Evolutionary conservation across 2,888 invertebrate genomes (phyloP).

Genomic region (Hirtodrosophila cameraria): DNA sequence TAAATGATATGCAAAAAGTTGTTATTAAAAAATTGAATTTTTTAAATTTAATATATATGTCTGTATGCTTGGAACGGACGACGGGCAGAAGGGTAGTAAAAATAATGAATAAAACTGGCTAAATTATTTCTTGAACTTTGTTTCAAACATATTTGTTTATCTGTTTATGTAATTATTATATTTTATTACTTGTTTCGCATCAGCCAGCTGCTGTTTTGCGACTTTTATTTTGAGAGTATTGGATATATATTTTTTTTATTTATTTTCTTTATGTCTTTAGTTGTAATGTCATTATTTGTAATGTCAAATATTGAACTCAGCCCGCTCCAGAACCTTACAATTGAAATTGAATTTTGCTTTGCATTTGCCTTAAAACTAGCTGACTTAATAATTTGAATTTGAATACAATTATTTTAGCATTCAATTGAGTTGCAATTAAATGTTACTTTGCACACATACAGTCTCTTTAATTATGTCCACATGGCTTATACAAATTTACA

Average conservation of each 20-base stretch:
- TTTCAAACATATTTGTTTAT: no score
- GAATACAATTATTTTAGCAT: constrained; percentile 20
- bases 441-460: constrained; percentile 73
- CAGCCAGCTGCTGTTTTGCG: constrained; percentile 47
- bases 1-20: constrained; percentile 54
- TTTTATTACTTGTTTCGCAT: background rate
- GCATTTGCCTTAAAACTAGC: constrained; percentile 11
- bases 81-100: constrained; percentile 4
- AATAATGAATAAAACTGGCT: background rate
- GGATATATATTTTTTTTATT: background rate
- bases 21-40: constrained; percentile 2
- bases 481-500: constrained; percentile 59
- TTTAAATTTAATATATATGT: background rate
- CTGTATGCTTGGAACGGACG: constrained; percentile 9
- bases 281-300: background rate
- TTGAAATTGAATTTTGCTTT: background rate
- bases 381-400: constrained; percentile 8
- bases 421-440: constrained; percentile 37
- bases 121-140: background rate
- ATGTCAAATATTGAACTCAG: constrained; percentile 12
- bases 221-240: no score
- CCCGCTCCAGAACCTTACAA: constrained; percentile 4
- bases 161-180: background rate
- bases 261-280: background rate
- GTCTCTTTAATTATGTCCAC: constrained; percentile 61